These are phyloP conservation scores for Aphelinus atriplicis DNA, from an alignment of 1,140 invertebrate species.

Conservation along the genomic window DNA sequence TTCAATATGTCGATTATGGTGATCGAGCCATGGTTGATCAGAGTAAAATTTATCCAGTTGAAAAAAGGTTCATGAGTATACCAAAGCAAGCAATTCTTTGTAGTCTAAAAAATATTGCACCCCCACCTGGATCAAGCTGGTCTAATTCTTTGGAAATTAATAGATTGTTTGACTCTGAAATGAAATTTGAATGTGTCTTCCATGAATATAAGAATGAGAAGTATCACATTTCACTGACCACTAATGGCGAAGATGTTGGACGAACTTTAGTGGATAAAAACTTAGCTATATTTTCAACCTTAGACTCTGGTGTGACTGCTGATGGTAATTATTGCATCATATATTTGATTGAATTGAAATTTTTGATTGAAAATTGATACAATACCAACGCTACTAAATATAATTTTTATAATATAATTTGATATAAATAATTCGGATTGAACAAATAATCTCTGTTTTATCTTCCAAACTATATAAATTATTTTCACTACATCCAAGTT, in stretches of 20 bases:
- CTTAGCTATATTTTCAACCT: constrained; percentile 52
- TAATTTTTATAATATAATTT: neutral
- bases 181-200: constrained; percentile 66
- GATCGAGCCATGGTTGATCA: constrained; percentile 72
- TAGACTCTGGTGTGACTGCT: constrained; percentile 1
- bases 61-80: constrained; percentile 72
- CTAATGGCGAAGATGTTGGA: constrained; percentile 60
- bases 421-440: neutral
- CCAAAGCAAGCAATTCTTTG: constrained; percentile 78
- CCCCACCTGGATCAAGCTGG: constrained; percentile 66
- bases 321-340: constrained; percentile 41
- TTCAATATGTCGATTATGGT: constrained; percentile 80
- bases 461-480: neutral
- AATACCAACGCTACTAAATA: neutral
- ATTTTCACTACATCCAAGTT: neutral
- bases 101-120: constrained; percentile 69
- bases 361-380: constrained; percentile 3
- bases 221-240: constrained; percentile 67
- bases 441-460: neutral
- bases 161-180: constrained; percentile 69
- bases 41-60: constrained; percentile 74
- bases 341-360: neutral
- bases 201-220: constrained; percentile 62
- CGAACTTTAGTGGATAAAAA: constrained; percentile 59
- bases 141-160: constrained; percentile 63